phyloP scores from a whole-genome alignment of 92 coral and sea anemone genomes.

The Epizoanthus stellaris region DNA sequence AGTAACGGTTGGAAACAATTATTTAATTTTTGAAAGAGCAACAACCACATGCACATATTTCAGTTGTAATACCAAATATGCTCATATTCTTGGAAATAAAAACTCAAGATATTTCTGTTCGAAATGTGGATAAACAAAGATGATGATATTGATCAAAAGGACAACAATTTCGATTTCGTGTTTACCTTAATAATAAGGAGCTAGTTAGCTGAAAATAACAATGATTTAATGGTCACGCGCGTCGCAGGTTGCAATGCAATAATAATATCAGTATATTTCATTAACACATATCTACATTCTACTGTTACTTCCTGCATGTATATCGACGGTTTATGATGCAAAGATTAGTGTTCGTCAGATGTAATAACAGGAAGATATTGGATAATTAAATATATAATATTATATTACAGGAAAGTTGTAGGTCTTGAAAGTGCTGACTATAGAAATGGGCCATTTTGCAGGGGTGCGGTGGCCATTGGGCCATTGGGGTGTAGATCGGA shows the following conservation, averaged over 20 bases:
- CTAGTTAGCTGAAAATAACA: neutral
- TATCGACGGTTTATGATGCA: neutral
- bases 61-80: slow-evolving; percentile 2
- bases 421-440: too few species aligned
- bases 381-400: too few species aligned
- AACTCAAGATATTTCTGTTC: neutral
- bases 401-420: too few species aligned
- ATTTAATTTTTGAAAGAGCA: neutral
- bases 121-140: neutral
- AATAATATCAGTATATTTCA: too few species aligned
- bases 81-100: neutral
- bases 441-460: too few species aligned
- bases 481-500: too few species aligned
- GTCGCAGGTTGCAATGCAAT: neutral
- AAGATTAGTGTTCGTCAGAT: neutral
- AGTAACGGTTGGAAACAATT: neutral
- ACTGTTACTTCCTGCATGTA: neutral
- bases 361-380: too few species aligned
- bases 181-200: neutral
- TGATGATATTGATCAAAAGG: neutral
- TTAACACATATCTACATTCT: too few species aligned
- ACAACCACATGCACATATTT: neutral
- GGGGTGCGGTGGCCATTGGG: too few species aligned
- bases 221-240: neutral
- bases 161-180: slow-evolving; percentile 24